phyloP scores from a whole-genome alignment of 2,888 invertebrate genomes.

The Drosophila birchii region DNA sequence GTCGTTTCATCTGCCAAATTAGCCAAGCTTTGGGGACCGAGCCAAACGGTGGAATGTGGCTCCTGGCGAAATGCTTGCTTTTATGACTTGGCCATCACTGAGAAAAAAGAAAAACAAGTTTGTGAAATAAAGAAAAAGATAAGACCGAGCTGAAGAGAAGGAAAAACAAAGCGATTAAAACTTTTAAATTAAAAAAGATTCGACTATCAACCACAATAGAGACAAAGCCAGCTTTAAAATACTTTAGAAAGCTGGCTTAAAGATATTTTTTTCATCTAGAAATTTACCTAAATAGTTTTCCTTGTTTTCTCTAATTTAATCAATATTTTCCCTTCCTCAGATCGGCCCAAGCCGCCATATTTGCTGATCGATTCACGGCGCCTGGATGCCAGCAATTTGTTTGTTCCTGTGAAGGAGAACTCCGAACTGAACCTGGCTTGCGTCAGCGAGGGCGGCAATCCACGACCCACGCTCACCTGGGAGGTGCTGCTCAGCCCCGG shows the following conservation, averaged over 20 bases:
- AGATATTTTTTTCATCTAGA: background rate
- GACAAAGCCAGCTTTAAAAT: background rate
- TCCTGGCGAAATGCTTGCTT: slow-evolving; percentile 20
- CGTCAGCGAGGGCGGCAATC: slow-evolving; percentile 93
- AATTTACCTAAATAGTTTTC: background rate
- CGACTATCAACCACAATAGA: background rate
- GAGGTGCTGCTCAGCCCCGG: slow-evolving; percentile 86
- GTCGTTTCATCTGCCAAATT: slow-evolving; percentile 63
- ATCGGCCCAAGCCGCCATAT: slow-evolving; percentile 93
- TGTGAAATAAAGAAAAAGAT: slow-evolving; percentile 1
- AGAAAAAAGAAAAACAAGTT: background rate
- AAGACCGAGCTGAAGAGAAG: background rate
- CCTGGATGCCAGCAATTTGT: slow-evolving; percentile 93
- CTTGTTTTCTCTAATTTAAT: background rate
- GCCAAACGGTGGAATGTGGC: slow-evolving; percentile 43
- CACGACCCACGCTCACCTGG: slow-evolving; percentile 87
- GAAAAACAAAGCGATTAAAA: background rate
- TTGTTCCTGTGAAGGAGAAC: slow-evolving; percentile 94
- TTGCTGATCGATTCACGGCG: slow-evolving; percentile 93
- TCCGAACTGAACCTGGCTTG: slow-evolving; percentile 92
- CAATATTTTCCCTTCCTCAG: slow-evolving; percentile 85
- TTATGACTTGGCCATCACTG: slow-evolving; percentile 8
- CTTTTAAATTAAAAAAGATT: background rate
- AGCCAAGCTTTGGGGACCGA: slow-evolving; percentile 41
- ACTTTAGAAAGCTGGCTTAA: background rate